Evolutionary conservation across 2,113 vertebrate genomes (phyloP), one percentile per base, ranked within the genome.

Genomic region (Odontophorus gujanensis): DNA sequence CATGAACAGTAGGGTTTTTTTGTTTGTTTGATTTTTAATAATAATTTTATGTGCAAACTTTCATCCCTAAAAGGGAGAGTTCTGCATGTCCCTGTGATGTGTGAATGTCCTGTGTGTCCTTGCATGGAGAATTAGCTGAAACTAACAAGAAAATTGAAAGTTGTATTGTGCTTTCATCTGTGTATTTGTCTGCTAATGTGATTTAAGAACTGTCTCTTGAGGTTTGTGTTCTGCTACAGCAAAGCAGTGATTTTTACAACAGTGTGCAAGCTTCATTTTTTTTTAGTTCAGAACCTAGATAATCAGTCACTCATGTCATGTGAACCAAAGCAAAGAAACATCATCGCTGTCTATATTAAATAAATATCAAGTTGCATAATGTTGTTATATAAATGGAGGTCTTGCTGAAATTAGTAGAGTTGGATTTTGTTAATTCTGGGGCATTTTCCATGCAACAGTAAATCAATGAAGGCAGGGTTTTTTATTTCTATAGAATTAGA

Each of bases 351-450:
- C 48, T 66, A 16, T 68, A 43, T 85, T 79, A 66, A 91, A 25
- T 25, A 30, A 75, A 73, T 47, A 80, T 88, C 24, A 67, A 80
- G 62, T 94, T 95, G 74, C 74, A 62, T 95, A 92, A 90, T 83
- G 25, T 87, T 13, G 19, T 94, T 96, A 90, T 59, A 63, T 94
- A 91, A 95, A 92, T 32, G 19, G 74, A 28, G 53, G 19, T 84
- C 26, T 76, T 3, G 6, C 36, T 94, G 76, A 86, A 96, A 96
- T 53, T 93, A 85, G 51, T 78, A 63, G 42, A 89, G 71, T 79
- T 89, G 84, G 87, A 89, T 94, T 96, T 92, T 94, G 63, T 86
- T 95, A 93, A 93, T 67, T 65, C 38, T 34, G 22, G 85, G 69
- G 40, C 61, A 34, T 90, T 65, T 80, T 40, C 67, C 75, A 67